phyloP scores from a whole-genome alignment of 2,113 vertebrate genomes.

The Halichoerus grypus region DNA sequence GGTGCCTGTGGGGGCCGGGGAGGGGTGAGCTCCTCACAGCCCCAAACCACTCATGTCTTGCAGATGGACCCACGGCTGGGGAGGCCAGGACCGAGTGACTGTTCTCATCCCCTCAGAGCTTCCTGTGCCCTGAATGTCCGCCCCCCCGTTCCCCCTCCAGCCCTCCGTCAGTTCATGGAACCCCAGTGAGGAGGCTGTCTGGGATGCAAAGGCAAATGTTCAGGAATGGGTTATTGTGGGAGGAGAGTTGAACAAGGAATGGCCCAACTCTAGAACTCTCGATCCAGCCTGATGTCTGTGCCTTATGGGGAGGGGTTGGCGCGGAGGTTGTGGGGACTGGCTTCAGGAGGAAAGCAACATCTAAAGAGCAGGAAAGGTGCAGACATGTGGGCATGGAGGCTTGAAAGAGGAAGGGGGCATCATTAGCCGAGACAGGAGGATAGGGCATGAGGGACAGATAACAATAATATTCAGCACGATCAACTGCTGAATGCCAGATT shows the following conservation, averaged over 20 bases:
- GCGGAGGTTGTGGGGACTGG: neutral
- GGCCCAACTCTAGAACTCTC: neutral
- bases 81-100: fast-evolving
- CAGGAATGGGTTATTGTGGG: neutral
- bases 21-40: neutral
- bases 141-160: neutral
- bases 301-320: neutral
- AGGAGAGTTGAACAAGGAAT: neutral
- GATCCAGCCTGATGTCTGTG: neutral
- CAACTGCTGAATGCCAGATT: neutral
- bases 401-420: neutral
- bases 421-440: neutral
- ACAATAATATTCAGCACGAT: no score
- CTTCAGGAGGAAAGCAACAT: neutral
- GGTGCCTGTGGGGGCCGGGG: neutral
- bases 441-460: neutral
- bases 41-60: neutral
- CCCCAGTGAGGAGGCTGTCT: neutral
- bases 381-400: neutral
- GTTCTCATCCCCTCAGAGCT: neutral
- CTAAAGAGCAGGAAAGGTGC: neutral
- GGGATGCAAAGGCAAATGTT: neutral
- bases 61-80: neutral
- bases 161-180: no score
- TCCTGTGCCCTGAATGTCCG: neutral